Conservation (phyloP, 2,113 vertebrate genomes). For the Ctenomys sociabilis region DNA sequence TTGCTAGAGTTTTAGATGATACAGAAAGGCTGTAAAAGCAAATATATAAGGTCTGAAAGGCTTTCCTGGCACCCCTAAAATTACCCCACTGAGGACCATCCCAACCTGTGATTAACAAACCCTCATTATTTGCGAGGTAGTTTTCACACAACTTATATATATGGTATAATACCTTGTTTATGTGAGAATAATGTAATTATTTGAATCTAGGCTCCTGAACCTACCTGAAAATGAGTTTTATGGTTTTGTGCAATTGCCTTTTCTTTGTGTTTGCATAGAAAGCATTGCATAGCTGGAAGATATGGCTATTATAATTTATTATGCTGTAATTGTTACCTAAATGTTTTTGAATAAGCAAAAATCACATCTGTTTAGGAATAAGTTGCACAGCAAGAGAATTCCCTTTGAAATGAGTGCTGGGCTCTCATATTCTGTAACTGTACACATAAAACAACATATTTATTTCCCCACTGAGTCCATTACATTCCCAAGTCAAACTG, state of each 20-base stretch:
- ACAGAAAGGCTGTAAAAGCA: not conserved
- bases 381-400: constrained; percentile 89
- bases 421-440: constrained; percentile 88
- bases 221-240: constrained; percentile 84
- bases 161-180: constrained; percentile 67
- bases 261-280: constrained; percentile 87
- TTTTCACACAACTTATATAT: not conserved
- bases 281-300: constrained; percentile 85
- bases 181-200: constrained; percentile 77
- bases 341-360: constrained; percentile 93
- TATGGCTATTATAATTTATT: constrained; percentile 91
- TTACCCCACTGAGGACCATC: not conserved
- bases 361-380: constrained; percentile 91
- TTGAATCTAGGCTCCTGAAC: constrained; percentile 75
- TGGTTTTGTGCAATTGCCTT: constrained; percentile 84
- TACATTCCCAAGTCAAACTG: constrained; percentile 90
- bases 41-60: not conserved
- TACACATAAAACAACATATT: constrained; percentile 89
- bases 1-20: not conserved
- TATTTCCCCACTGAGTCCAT: constrained; percentile 89
- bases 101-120: constrained; percentile 34
- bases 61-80: not conserved
- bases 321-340: constrained; percentile 92
- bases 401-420: constrained; percentile 87
- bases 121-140: not conserved